Evolutionary conservation across 2,113 vertebrate genomes (phyloP).

Genomic region (Lepidothrix coronata): DNA sequence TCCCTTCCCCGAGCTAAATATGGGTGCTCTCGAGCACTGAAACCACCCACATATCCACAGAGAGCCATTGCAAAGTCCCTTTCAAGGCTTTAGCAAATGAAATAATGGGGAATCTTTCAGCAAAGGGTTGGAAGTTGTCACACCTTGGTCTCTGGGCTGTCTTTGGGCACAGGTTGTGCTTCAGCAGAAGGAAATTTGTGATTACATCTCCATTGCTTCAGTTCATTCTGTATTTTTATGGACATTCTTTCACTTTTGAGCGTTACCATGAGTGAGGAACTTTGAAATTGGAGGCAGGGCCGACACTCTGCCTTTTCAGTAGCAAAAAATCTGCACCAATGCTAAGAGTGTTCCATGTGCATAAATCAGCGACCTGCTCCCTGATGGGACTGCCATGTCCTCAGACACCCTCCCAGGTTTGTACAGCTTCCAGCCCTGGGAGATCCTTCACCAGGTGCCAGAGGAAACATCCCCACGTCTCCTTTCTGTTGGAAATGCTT

Average conservation of each 20-base stretch:
- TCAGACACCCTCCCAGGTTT: background rate
- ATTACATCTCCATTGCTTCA: background rate
- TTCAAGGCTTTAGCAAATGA: background rate
- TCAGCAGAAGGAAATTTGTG: background rate
- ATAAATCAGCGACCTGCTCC: background rate
- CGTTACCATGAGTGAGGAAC: background rate
- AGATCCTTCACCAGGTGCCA: background rate
- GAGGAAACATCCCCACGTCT: background rate
- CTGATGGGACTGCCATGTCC: background rate
- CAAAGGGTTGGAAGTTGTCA: background rate
- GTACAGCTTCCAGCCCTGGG: background rate
- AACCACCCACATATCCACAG: background rate
- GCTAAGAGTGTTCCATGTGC: background rate
- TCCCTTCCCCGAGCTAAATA: background rate
- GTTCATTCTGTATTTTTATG: background rate
- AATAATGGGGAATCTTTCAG: background rate
- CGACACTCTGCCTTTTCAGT: background rate
- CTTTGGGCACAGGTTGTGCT: background rate
- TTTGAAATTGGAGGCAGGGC: background rate
- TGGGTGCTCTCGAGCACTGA: background rate
- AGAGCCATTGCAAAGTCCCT: background rate
- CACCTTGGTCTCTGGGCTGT: background rate
- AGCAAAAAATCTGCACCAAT: background rate
- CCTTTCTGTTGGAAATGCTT: background rate
- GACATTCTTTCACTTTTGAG: background rate